Base-by-base conservation (phyloP, 2,888 invertebrate genomes). In the Mythimna pallens region DNA sequence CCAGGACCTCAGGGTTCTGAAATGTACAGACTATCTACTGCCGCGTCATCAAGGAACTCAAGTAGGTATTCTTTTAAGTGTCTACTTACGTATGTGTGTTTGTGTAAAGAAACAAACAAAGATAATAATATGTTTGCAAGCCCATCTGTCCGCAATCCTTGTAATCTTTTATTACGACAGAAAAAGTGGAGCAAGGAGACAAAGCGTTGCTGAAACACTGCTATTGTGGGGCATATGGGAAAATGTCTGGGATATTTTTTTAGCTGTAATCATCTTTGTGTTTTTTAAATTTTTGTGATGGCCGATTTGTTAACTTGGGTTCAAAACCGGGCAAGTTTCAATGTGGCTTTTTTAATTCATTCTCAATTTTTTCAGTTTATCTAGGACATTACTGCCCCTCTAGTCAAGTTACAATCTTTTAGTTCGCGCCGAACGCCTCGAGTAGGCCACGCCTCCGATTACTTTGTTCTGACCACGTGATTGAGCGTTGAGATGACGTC, bases 171-270 rank as follows among this genome's bases (percentile, higher is more conserved):
- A 85, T 92, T 91, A 89, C 89, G 89, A 91, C 87, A 91, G 87
- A 91, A 91, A 86, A 90, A 87, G 70, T 92, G 79, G 92, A 86
- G 82, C 92, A 89, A 92, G 92, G 92, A 86, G 78, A 91, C 87
- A 86, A 88, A 86, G 82, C 64, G 83, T 78, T 66, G 69, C 71
- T 65, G 81, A 73, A 65, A 65, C 25, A 6, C 7, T 59, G 25
- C 50, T 10, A 54, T 59, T 82, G 22, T 82, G n/a, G n/a, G 73
- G 2, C 10, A 22, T 69, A 55, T 64, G 59, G 52, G 62, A 73
- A 66, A 66, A 47, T 52, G 58, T 30, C 83, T 82, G 50, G 20
- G 54, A 67, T 40, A 0, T 40, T 73, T 52, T 17, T 62, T 74
- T 12, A 36, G 34, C 6, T 62, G 30, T 67, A 57, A 30, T 40